Conservation (phyloP, 2,113 vertebrate species). For the Rhinoptilus africanus region DNA sequence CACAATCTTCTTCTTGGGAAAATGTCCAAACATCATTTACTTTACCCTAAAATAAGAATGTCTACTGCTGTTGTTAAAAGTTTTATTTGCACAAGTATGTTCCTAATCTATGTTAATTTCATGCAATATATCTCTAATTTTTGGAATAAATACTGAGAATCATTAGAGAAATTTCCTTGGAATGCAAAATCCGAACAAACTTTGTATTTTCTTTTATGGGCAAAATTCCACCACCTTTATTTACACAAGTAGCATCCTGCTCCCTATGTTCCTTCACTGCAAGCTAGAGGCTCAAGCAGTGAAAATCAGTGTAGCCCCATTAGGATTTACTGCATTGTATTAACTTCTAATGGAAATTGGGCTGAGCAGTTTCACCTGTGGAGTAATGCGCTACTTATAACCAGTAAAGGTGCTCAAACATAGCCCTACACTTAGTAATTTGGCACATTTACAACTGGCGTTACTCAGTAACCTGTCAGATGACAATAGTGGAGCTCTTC, state of each 20-base stretch:
- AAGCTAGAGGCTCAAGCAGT: constrained; percentile 16
- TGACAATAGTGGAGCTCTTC: constrained; percentile 61
- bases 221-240: constrained; percentile 42
- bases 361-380: constrained; percentile 14
- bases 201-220: neutral
- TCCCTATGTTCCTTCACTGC: neutral
- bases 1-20: neutral
- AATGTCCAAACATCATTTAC: constrained; percentile 21
- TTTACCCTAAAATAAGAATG: constrained; percentile 48
- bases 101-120: constrained; percentile 65
- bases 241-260: constrained; percentile 25
- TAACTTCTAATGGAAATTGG: constrained; percentile 8
- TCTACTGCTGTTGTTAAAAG: constrained; percentile 29
- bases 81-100: constrained; percentile 60
- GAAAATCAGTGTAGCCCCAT: constrained; percentile 3
- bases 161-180: constrained; percentile 42
- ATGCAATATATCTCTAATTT: constrained; percentile 68
- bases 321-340: neutral
- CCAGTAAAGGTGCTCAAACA: constrained; percentile 39
- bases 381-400: neutral
- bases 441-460: constrained; percentile 50
- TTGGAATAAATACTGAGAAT: constrained; percentile 59
- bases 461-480: constrained; percentile 60
- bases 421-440: constrained; percentile 41
- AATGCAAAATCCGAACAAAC: constrained; percentile 55